A percentile compares a stretch with the other conserved stretches of the same genome.
Evolutionary conservation across 2,888 invertebrate genomes (phyloP).

Genomic region (Brachyptera putata): DNA sequence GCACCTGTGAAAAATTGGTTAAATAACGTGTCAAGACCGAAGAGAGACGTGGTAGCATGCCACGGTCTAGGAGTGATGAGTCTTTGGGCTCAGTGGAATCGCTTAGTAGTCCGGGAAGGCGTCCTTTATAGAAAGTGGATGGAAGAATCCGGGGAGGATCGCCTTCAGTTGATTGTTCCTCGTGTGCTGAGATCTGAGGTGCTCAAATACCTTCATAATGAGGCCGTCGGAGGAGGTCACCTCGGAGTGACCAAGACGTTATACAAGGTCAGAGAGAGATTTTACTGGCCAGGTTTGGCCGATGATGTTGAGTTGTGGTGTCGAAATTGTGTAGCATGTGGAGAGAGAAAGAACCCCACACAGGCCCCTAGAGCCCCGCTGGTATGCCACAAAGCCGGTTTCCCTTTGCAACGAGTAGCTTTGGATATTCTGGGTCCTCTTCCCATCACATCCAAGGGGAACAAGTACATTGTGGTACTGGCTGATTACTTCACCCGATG

Average conservation of each 20-base stretch:
- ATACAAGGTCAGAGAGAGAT: not conserved
- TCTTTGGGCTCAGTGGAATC: not conserved
- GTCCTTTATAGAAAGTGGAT: not conserved
- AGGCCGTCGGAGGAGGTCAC: slow-evolving; percentile 3
- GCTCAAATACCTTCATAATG: not conserved
- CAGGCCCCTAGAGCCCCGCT: not conserved
- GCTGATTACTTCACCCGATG: not conserved
- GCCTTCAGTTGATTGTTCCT: not conserved
- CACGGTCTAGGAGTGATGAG: not conserved
- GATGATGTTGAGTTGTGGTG: not conserved
- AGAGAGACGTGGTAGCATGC: too few relatives aligned
- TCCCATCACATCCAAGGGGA: not conserved
- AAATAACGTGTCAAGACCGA: too few relatives aligned
- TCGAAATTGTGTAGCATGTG: slow-evolving; percentile 1
- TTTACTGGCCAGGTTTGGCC: slow-evolving; percentile 11
- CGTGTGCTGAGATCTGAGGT: not conserved
- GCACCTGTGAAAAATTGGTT: too few relatives aligned
- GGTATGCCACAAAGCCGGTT: not conserved
- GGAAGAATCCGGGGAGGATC: not conserved
- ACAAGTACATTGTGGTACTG: slow-evolving; percentile 4
- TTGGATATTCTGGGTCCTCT: slow-evolving; percentile 16
- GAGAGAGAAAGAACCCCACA: not conserved
- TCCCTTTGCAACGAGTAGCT: not conserved
- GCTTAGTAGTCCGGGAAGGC: not conserved
- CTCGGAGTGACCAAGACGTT: not conserved